Evolutionary conservation across 2,113 vertebrate species (phyloP).

Genomic region (Hyperoodon ampullatus): DNA sequence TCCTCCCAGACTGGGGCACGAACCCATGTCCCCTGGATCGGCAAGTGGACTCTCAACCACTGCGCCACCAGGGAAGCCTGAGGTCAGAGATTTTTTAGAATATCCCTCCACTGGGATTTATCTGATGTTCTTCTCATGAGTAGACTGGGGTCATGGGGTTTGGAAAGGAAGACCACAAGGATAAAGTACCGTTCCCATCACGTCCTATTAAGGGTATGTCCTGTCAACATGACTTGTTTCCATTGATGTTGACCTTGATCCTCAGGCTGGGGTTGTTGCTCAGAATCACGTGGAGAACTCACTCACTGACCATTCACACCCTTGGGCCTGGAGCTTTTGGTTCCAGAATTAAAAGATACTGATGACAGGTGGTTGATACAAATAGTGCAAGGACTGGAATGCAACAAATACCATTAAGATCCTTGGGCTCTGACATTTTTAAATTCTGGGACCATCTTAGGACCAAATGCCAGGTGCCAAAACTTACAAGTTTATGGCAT

Average conservation of each 20-base stretch:
- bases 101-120: not conserved
- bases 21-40: no score
- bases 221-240: not conserved
- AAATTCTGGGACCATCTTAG: not conserved
- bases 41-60: no score
- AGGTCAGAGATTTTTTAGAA: not conserved
- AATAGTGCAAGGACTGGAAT: no score
- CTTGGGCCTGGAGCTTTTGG: not conserved
- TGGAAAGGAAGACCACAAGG: not conserved
- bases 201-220: not conserved
- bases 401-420: no score
- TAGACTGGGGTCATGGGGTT: not conserved
- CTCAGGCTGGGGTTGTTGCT: no score
- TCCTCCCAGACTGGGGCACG: no score
- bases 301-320: not conserved
- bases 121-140: not conserved
- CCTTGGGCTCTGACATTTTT: not conserved
- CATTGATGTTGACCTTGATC: no score
- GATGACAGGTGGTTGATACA: not conserved
- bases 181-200: not conserved
- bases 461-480: not conserved
- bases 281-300: not conserved
- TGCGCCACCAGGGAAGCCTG: no score
- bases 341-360: not conserved
- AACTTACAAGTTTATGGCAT: not conserved